Percentiles rank a stretch among this genome's conserved stretches.
Conservation (phyloP, 1,140 invertebrate species). For the Drosophila funebris region DNA sequence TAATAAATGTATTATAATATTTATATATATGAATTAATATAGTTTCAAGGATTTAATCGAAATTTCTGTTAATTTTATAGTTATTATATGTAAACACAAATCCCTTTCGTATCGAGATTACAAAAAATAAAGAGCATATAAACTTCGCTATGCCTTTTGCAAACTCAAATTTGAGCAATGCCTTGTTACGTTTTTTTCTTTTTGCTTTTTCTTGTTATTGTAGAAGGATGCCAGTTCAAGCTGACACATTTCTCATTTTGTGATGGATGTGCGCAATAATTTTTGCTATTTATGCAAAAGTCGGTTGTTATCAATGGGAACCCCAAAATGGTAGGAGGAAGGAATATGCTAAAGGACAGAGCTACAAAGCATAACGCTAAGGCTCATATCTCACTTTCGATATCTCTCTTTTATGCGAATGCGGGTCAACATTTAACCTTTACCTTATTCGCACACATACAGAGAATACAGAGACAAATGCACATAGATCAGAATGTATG, state of each 20-base stretch:
- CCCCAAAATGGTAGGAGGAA: not conserved
- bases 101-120: no score
- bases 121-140: conserved; percentile 2
- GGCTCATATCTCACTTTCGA: conserved; percentile 24
- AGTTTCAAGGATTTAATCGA: no score
- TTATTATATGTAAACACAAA: no score
- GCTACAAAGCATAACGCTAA: conserved; percentile 7
- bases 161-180: conserved; percentile 18
- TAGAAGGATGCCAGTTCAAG: conserved; percentile 33
- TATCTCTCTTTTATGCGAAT: conserved; percentile 40
- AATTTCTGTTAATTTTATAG: no score
- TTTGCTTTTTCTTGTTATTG: conserved; percentile 17
- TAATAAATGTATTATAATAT: no score
- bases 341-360: not conserved
- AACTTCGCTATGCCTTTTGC: conserved; percentile 14
- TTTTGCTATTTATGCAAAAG: conserved; percentile 53
- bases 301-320: conserved; percentile 42
- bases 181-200: conserved; percentile 15
- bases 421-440: conserved; percentile 53
- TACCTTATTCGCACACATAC: conserved; percentile 42
- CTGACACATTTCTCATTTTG: conserved; percentile 49
- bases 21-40: no score
- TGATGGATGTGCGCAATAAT: conserved; percentile 52
- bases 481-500: conserved; percentile 21
- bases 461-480: conserved; percentile 16